These are phyloP conservation scores for Margarornis squamiger DNA, from an alignment of 2,797 vertebrate genomes.

Conservation along the genomic window DNA sequence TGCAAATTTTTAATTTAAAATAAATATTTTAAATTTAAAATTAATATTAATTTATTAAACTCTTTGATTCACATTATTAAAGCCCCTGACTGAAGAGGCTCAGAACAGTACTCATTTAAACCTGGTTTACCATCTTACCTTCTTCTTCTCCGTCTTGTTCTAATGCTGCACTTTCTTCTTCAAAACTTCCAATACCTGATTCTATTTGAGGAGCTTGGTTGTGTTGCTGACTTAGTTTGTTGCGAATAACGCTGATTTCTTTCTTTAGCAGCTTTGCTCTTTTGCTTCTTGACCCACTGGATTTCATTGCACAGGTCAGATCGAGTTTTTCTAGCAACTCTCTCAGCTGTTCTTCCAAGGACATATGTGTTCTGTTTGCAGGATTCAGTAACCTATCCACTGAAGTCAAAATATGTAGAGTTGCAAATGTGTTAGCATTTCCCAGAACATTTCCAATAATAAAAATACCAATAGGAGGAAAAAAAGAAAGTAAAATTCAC, in stretches of 20 bases:
- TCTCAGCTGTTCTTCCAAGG: conserved; percentile 89
- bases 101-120: background rate
- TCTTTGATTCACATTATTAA: background rate
- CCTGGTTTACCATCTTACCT: conserved; percentile 77
- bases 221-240: conserved; percentile 86
- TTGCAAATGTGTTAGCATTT: background rate
- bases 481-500: background rate
- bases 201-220: conserved; percentile 76
- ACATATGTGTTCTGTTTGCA: conserved; percentile 85
- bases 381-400: conserved; percentile 92
- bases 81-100: background rate
- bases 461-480: background rate
- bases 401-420: conserved; percentile 63
- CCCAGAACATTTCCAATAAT: background rate
- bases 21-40: background rate
- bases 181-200: conserved; percentile 75
- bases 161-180: conserved; percentile 75
- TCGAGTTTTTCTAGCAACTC: conserved; percentile 94
- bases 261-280: conserved; percentile 93
- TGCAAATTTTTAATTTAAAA: background rate
- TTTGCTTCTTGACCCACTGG: conserved; percentile 93
- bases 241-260: conserved; percentile 88
- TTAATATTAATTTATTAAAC: background rate
- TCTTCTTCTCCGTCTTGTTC: conserved; percentile 86
- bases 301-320: conserved; percentile 93